Base-by-base conservation (phyloP, 2,888 invertebrate species). In the Crossocerus cetratus region DNA sequence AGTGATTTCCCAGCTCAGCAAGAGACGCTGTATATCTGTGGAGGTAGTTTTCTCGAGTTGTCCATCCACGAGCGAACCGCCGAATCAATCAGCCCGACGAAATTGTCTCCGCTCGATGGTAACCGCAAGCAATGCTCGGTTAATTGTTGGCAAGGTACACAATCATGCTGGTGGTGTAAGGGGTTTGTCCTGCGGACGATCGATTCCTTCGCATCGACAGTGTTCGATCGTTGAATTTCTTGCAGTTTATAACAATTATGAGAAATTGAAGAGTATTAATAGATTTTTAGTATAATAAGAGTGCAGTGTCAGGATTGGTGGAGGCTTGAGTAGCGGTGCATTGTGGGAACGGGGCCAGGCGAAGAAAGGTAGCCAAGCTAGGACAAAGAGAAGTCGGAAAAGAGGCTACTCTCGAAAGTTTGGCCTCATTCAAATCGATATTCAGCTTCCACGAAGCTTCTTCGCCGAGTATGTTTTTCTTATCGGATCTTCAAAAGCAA, bases 381-480 rank as follows among this genome's bases (percentile, higher is more conserved):
- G 32, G 8, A 32, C 32, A 32, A 32, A 32, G n/a, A 5, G 57
- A 57, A 43, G 42, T 49, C n/a, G 49, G 16, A 32, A n/a, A n/a
- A 55, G 16, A 56, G n/a, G 23, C 32, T 65, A 43, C 57, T 70
- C 57, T 56, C 22, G 20, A 45, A 23, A 60, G 56, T 49, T 22
- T 53, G 22, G 11, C 21, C 18, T 53, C 23, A 53, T 20, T 32
- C 32, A 21, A 60, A 64, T 60, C 57, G 64, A 54, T 64, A 32
- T 56, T 57, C 44, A 49, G 4, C 55, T 22, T 49, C 21, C 14
- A 23, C 16, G 16, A 16, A 49, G 49, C 49, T 49, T 49, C 49
- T 49, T 49, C 49, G 8, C 4, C 16, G 20, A 32, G 22, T 11
- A 22, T 56, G 55, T 62, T 58, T 68, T 65, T 23, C 57, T 21